Evolutionary conservation across 64 coral and sea anemone genomes (phyloP).

Genomic region (Actinia tenebrosa): DNA sequence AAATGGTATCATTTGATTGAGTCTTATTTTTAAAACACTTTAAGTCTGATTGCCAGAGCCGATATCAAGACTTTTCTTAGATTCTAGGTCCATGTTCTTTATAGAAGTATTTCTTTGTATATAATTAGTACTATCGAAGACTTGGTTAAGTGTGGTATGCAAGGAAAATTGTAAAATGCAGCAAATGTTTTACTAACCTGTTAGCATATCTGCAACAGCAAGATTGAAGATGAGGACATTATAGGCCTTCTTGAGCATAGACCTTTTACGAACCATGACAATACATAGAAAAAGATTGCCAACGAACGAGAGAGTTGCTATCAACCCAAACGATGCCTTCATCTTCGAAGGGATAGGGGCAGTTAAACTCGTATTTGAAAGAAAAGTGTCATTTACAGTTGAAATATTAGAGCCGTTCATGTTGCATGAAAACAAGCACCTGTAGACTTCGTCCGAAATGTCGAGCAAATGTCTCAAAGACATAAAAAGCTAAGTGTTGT

Average conservation of each 20-base stretch:
- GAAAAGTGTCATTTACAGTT: neutral
- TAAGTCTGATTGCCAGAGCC: neutral
- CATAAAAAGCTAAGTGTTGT: neutral
- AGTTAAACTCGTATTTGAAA: neutral
- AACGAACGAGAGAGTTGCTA: conserved; percentile 37
- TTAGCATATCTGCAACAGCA: conserved; percentile 35
- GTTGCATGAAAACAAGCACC: neutral
- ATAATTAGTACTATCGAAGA: too few species aligned
- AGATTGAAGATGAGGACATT: conserved; percentile 46
- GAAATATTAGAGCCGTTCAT: neutral
- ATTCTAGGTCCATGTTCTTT: too few species aligned
- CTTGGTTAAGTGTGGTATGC: too few species aligned
- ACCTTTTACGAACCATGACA: conserved; percentile 27
- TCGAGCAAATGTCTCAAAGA: neutral
- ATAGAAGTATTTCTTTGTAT: too few species aligned
- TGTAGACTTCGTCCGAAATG: neutral
- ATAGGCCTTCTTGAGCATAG: conserved; percentile 19
- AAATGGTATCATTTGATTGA: too few species aligned
- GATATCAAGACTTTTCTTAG: too few species aligned
- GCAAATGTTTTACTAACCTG: conserved; percentile 9
- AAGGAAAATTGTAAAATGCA: neutral
- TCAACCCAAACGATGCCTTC: conserved; percentile 30
- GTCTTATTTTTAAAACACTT: too few species aligned
- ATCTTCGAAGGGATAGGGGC: neutral
- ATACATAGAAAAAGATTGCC: conserved; percentile 50